phyloP scores from a whole-genome alignment of 2,797 vertebrate genomes.

The Phaenicophaeus curvirostris region DNA sequence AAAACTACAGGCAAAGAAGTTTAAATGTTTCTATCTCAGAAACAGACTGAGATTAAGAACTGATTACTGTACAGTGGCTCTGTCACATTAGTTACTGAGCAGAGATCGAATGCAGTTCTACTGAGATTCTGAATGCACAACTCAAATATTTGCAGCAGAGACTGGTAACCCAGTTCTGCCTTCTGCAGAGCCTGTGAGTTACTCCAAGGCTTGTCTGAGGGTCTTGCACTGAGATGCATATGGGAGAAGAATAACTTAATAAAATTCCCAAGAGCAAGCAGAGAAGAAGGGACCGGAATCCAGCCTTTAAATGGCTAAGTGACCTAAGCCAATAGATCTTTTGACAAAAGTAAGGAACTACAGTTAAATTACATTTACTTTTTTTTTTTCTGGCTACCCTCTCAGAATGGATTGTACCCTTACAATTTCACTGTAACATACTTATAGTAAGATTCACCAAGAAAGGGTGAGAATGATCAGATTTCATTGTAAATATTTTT shows the following conservation, averaged over 20 bases:
- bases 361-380: background rate
- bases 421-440: background rate
- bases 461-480: background rate
- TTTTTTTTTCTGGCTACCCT: background rate
- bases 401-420: background rate
- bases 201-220: background rate
- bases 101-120: background rate
- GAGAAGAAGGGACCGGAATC: background rate
- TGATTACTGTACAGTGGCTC: background rate
- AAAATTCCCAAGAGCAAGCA: background rate
- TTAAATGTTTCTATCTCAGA: background rate
- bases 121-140: background rate
- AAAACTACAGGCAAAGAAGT: background rate
- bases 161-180: background rate
- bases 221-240: background rate
- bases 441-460: background rate
- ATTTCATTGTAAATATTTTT: background rate
- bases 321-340: background rate
- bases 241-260: background rate
- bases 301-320: background rate
- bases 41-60: background rate
- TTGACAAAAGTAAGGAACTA: background rate
- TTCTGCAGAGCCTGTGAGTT: background rate
- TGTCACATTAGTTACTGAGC: background rate
- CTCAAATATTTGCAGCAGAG: background rate